Conservation (phyloP, 2,113 vertebrate species). For the Nerophis ophidion region DNA sequence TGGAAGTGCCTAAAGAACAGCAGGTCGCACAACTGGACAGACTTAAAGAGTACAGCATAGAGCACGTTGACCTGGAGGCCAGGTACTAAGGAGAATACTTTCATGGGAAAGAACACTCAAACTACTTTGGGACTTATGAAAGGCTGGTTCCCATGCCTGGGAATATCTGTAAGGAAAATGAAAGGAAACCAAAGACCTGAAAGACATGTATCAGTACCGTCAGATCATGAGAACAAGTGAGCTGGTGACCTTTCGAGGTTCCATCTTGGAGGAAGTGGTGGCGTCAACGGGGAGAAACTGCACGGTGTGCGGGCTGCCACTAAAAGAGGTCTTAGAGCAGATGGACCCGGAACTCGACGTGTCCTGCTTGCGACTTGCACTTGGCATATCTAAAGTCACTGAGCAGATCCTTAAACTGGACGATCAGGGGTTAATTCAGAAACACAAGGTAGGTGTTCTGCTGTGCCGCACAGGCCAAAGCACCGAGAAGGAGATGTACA, state of each 20-base stretch:
- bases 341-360: constrained; percentile 83
- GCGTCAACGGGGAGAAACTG: constrained; percentile 79
- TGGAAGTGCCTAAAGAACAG: constrained; percentile 79
- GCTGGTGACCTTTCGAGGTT: constrained; percentile 85
- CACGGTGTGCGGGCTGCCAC: constrained; percentile 78
- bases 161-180: constrained; percentile 85
- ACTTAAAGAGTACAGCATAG: constrained; percentile 80
- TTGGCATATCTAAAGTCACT: constrained; percentile 80
- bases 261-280: constrained; percentile 83
- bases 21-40: constrained; percentile 70
- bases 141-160: constrained; percentile 86
- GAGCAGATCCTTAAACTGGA: constrained; percentile 95
- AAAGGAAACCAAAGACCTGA: constrained; percentile 89
- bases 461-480: constrained; percentile 90
- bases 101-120: constrained; percentile 83
- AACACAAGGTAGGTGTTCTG: constrained; percentile 91
- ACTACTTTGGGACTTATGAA: constrained; percentile 90
- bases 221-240: constrained; percentile 87
- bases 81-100: constrained; percentile 89
- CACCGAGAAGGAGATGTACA: constrained; percentile 98
- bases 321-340: constrained; percentile 84
- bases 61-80: constrained; percentile 88
- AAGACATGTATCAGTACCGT: constrained; percentile 88
- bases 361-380: constrained; percentile 80
- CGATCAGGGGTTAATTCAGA: constrained; percentile 89